Conservation (phyloP, 2,797 vertebrate genomes). For the Sternotherus odoratus region DNA sequence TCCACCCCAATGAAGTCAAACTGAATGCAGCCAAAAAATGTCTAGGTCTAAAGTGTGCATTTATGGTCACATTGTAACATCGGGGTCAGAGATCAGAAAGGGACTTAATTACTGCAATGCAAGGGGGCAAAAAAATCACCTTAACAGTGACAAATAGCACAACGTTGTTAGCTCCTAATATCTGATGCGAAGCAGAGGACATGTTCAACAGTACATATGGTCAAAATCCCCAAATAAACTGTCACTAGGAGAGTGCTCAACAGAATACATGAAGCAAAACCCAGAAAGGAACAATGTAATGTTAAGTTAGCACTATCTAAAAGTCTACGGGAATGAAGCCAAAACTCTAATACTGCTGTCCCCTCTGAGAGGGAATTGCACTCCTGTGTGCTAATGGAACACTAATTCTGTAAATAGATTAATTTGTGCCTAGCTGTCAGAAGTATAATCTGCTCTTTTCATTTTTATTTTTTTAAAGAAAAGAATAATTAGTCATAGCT, state of each 20-base stretch:
- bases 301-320: constrained; percentile 60
- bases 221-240: background rate
- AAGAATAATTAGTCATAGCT: constrained; percentile 70
- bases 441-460: constrained; percentile 80
- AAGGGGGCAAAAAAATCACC: background rate
- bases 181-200: background rate
- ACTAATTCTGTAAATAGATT: constrained; percentile 80
- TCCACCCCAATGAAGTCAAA: background rate
- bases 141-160: background rate
- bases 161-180: accelerated
- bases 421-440: constrained; percentile 76
- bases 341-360: constrained; percentile 68
- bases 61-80: background rate
- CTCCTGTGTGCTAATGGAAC: constrained; percentile 77
- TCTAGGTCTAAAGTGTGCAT: background rate
- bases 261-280: background rate
- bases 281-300: constrained; percentile 17
- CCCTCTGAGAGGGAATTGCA: constrained; percentile 71
- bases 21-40: background rate
- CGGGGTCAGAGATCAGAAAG: no score
- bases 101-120: no score
- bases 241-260: background rate
- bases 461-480: constrained; percentile 73
- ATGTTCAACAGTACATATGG: background rate
- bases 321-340: constrained; percentile 77